These are phyloP conservation scores for Anas bahamensis DNA, from an alignment of 2,797 vertebrate genomes.

Conservation along the genomic window DNA sequence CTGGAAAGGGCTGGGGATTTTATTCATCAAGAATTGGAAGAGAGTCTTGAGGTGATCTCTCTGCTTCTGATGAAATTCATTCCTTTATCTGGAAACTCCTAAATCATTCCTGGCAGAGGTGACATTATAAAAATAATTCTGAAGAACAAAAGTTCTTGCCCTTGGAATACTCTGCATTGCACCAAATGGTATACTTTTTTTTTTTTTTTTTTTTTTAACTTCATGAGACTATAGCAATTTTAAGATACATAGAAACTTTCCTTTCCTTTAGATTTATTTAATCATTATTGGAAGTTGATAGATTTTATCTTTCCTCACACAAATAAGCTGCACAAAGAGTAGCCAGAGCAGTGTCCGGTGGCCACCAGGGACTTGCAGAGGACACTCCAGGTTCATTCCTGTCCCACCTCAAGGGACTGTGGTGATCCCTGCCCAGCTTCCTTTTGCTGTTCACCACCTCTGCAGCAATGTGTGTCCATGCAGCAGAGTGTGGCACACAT, in stretches of 20 bases:
- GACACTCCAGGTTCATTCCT: background rate
- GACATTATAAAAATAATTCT: slow-evolving; percentile 54
- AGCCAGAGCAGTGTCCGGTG: background rate
- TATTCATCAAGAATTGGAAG: background rate
- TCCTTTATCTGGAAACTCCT: slow-evolving; percentile 52
- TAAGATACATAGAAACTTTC: background rate
- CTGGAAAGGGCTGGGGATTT: background rate
- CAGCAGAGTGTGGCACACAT: background rate
- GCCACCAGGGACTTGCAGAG: background rate
- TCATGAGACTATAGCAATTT: background rate
- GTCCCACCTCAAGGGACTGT: background rate
- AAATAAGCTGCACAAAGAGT: background rate
- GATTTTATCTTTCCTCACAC: background rate
- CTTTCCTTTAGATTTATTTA: background rate
- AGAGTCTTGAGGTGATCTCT: slow-evolving; percentile 16
- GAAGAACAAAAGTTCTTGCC: slow-evolving; percentile 41
- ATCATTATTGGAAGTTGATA: background rate
- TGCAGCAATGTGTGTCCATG: background rate
- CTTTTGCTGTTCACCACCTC: background rate
- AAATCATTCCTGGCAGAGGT: slow-evolving; percentile 54
- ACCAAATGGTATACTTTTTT: background rate
- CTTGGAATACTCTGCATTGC: slow-evolving; percentile 47
- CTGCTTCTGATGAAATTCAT: slow-evolving; percentile 38
- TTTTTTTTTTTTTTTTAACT: background rate
- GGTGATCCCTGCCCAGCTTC: background rate